Base-by-base conservation (phyloP, 2,888 invertebrate species). In the Lycophotia porphyrea region DNA sequence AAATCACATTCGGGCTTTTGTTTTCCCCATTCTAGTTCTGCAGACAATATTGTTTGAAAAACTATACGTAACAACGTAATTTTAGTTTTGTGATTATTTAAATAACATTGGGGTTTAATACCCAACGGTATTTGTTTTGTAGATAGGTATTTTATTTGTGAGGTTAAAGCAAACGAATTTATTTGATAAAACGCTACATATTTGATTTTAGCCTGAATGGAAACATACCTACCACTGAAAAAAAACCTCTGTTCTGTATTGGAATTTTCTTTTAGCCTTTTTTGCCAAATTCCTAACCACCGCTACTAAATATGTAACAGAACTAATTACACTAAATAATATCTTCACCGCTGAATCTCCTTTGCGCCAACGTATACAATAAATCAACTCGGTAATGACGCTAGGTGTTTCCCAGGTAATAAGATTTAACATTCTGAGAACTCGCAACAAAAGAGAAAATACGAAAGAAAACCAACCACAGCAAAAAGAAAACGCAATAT, bases 1-100 rank as follows among this genome's bases (percentile, higher is more conserved):
- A 74, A 83, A 82, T 85, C 86, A 79, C 86, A 85, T 85, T 85
- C 66, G 55, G 13, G 66, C 60, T 78, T 79, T 83, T 80, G 64
- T 77, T 74, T 75, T 68, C 76, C 60, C 67, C n/a, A 52, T 71
- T 71, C 79, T 44, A 74, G 44, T 74, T 75, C 42, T 47, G 13
- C 67, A 27, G 21, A 52, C 42, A 79, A 79, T 63, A 64, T 72
- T 79, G 55, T 78, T 81, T 61, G 71, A 81, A 84, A 84, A 84
- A 80, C 70, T 71, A 68, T 49, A 47, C 52, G 52, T 74, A 31
- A 18, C 31, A 1, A 64, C 11, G 39, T 71, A 65, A 82, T 78
- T 39, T 47, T 27, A 58, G 34, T 66, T 81, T 47, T 7, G 15
- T 66, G 70, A 13, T 55, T 69, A 66, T 72, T 15, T 42, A 58